These are phyloP conservation scores for Saxidomus purpurata DNA, from an alignment of 1,140 invertebrate species.

Conservation along the genomic window DNA sequence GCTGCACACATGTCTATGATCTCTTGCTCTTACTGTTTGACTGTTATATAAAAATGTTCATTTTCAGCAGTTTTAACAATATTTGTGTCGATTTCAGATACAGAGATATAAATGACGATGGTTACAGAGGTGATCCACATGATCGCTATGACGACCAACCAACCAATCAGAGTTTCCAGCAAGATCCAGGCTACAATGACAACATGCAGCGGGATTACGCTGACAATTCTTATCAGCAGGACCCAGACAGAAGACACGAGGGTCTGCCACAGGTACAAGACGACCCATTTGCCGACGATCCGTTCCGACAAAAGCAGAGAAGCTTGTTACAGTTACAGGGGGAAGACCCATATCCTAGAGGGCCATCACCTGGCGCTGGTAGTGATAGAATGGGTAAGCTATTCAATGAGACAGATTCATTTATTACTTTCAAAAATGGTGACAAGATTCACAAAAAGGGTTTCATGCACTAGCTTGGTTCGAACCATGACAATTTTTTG, in stretches of 20 bases:
- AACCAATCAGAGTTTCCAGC: constrained; percentile 55
- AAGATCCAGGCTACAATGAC: constrained; percentile 34
- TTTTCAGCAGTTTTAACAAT: no score
- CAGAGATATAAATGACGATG: constrained; percentile 87
- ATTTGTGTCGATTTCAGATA: constrained; percentile 36
- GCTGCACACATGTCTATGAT: no score
- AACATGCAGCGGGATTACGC: constrained; percentile 63
- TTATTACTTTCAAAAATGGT: no score
- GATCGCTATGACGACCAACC: constrained; percentile 63
- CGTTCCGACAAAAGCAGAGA: constrained; percentile 77
- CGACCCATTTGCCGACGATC: constrained; percentile 84
- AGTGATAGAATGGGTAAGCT: constrained; percentile 89
- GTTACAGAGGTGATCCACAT: constrained; percentile 68
- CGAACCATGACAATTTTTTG: no score
- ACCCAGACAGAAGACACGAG: constrained; percentile 78
- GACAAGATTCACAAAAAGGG: no score
- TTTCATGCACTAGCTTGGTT: no score
- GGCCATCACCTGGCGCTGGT: constrained; percentile 90
- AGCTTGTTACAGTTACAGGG: constrained; percentile 52
- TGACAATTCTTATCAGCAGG: constrained; percentile 64
- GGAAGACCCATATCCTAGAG: constrained; percentile 89
- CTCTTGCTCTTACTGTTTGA: no score
- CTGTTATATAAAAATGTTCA: no score
- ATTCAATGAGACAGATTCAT: no score
- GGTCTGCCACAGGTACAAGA: constrained; percentile 80